Conservation (phyloP, 2,113 vertebrate species). For the Spheniscus mendiculus region DNA sequence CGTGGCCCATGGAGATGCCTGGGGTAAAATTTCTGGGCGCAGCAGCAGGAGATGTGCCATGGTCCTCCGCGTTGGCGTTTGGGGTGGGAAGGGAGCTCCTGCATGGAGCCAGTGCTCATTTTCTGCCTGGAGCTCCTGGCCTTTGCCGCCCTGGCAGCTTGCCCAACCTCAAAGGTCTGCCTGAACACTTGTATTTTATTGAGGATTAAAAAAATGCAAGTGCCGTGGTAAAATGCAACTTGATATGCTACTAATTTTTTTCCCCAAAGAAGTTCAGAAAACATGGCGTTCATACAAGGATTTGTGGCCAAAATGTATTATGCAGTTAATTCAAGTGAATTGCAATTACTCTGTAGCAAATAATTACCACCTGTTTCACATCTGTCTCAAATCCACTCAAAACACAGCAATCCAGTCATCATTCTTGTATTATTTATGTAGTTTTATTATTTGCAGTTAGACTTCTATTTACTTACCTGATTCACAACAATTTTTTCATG, state of each 20-base stretch:
- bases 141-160: background rate
- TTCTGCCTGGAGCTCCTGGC: background rate
- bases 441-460: conserved; percentile 41
- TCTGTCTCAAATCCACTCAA: conserved; percentile 41
- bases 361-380: conserved; percentile 52
- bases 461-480: background rate
- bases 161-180: background rate
- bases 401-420: conserved; percentile 34
- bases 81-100: background rate
- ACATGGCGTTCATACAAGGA: background rate
- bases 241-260: background rate
- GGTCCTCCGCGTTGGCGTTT: rapidly evolving
- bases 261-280: background rate
- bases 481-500: conserved; percentile 21
- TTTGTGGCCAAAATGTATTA: conserved; percentile 43
- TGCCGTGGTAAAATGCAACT: background rate
- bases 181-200: background rate
- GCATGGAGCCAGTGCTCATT: background rate
- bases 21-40: background rate
- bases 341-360: conserved; percentile 32
- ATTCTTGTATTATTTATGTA: conserved; percentile 31
- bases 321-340: conserved; percentile 48
- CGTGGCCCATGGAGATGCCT: rapidly evolving
- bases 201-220: background rate
- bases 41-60: rapidly evolving